Base-by-base conservation (phyloP, 2,888 invertebrate species). In the Sesia bembeciformis region DNA sequence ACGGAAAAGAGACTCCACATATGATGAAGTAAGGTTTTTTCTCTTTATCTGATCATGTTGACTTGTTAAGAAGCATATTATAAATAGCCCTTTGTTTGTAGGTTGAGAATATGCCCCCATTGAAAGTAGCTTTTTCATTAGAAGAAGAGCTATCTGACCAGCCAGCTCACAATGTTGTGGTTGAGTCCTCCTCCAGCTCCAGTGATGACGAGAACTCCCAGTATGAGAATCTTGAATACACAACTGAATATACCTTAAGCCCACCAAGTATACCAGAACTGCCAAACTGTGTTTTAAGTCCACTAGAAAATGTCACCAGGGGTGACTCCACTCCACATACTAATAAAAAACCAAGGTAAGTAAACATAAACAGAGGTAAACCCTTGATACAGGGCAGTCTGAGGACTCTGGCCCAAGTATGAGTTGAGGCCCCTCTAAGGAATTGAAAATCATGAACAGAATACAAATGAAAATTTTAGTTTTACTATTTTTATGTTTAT, bases 271-370 rank as follows among this genome's bases (percentile, higher is more conserved):
- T 86, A 72, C 72, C 85, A 67, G 89, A 88, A 58, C 69, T 81
- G 46, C 76, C 81, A 46, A 84, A 78, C 64, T 82, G 78, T 77
- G 88, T 89, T 54, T 68, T 89, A 54, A 89, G 88, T 62, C 88
- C 89, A 39, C 67, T 90, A 59, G 88, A 90, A 63, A 89, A 89
- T 85, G 87, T 89, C 54, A 79, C 85, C n/a, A 82, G 86, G 64
- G 86, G 86, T 5, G 86, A 88, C 63, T 81, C 81, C 46, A 87
- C 89, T 53, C 88, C 89, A 70, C 88, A 88, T 65, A 83, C 87
- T n/a, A 87, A 82, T 63, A 89, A 88, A 67, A 84, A 88, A 61
- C 70, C 81, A 55, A 84, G 84, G 89, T 89, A 66, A 74, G 72
- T 62, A 41, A 54, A 46, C 8, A n/a, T 43, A 23, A 23, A 23